Base-by-base conservation (phyloP, 2,888 invertebrate genomes). In the Cheilosia urbana region DNA sequence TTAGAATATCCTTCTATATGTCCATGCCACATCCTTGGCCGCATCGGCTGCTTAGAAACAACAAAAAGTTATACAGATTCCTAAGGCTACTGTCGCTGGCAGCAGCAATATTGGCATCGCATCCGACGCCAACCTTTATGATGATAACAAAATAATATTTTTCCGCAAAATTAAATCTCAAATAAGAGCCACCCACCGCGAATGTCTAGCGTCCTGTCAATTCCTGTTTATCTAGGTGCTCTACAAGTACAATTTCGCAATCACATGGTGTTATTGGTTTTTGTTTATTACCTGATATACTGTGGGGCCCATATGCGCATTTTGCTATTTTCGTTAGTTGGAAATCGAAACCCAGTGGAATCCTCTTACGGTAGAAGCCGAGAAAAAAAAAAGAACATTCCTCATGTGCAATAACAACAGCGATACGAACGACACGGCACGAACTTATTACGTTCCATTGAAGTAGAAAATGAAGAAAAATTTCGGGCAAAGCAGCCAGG, bases 121-220 rank as follows among this genome's bases (percentile, higher is more conserved):
- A 65, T 17, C 30, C 47, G 40, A 15, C 13, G 24, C 21, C 30
- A 30, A 13, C 17, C 24, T 37, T 4, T 53, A 66, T 68, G 53
- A 66, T 68, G 68, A 75, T 47, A 62, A 53, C 40, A 66, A 76
- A 75, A 75, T 58, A 49, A 49, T 57, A 62, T 78, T 66, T 72
- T 42, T 37, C 40, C 24, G 58, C 40, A 27, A 78, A 72, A 66
- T 78, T 62, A 66, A 72, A 62, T 78, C 66, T 55, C 30, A 55
- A 62, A 66, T 53, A 42, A 6, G n/a, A 66, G 15, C 24, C 37
- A 21, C 51, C 19, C 51, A 24, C 5, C 51, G 51, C 51, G 24
- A 34, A 58, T 58, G n/a, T 66, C 19, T n/a, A 60, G 17, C 45
- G 30, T 66, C 21, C 55, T 49, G 62, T 57, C 53, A 45, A 51